A percentile compares a stretch with the other conserved stretches of the same genome.
These are phyloP conservation scores for Theretra japonica DNA, from an alignment of 2,888 invertebrate species.

Conservation along the genomic window DNA sequence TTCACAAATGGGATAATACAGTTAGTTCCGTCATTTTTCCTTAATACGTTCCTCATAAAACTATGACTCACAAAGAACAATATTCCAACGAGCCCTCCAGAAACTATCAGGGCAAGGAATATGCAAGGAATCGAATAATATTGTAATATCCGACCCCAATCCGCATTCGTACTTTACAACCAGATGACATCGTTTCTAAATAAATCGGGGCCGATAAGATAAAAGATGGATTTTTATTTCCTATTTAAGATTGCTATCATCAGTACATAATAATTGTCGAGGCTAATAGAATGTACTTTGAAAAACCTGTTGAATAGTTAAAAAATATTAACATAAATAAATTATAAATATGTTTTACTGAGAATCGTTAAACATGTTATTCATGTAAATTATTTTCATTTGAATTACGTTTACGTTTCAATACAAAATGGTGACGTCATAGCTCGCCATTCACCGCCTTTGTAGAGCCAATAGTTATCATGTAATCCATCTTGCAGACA, in stretches of 20 bases:
- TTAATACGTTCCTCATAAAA: constrained; percentile 1
- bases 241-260: neutral
- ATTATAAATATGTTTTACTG: too few species aligned
- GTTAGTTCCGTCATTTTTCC: neutral
- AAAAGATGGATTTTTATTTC: constrained; percentile 37
- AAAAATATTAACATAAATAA: too few species aligned
- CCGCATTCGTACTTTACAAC: neutral
- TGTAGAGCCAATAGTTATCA: neutral
- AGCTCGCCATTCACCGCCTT: neutral
- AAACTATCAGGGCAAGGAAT: neutral
- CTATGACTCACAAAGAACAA: neutral
- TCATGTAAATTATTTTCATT: too few species aligned
- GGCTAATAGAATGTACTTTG: too few species aligned
- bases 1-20: neutral
- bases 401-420: too few species aligned
- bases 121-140: neutral
- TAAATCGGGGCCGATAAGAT: constrained; percentile 72
- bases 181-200: constrained; percentile 60
- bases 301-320: too few species aligned
- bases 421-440: neutral
- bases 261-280: neutral
- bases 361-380: too few species aligned
- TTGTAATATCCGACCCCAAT: constrained; percentile 1
- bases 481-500: neutral
- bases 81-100: too few species aligned